A percentile compares a stretch with the other conserved stretches of the same genome.
phyloP scores from a whole-genome alignment of 2,797 vertebrate species.

The Leptoclinus maculatus region DNA sequence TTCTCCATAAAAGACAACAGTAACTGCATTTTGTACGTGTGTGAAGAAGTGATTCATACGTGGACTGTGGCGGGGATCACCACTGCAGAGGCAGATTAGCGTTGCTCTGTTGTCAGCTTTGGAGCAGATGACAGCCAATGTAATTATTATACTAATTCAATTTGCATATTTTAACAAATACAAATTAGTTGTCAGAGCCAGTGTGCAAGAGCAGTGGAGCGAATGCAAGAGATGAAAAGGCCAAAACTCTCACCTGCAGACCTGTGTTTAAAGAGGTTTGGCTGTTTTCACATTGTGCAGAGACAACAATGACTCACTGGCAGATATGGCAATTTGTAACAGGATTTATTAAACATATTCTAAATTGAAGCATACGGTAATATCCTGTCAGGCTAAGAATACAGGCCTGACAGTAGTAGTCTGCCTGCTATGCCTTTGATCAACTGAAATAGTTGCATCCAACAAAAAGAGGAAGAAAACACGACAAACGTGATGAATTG shows the following conservation, averaged over 20 bases:
- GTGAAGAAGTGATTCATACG: conserved; percentile 58
- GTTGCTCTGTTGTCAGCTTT: conserved; percentile 66
- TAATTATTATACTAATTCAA: conserved; percentile 77
- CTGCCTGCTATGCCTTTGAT: conserved; percentile 30
- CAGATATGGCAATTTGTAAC: not conserved
- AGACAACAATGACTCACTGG: conserved; percentile 1
- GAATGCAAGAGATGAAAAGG: conserved; percentile 45
- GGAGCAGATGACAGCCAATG: conserved; percentile 73
- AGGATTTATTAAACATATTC: conserved; percentile 13
- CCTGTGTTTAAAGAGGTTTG: conserved; percentile 1
- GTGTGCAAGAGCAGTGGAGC: conserved; percentile 32
- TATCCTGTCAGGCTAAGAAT: conserved; percentile 34
- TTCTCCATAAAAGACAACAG: conserved; percentile 57
- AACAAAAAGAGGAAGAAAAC: conserved; percentile 13
- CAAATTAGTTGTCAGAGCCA: conserved; percentile 56
- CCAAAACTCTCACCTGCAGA: conserved; percentile 40
- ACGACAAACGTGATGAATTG: conserved; percentile 15
- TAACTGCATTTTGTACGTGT: conserved; percentile 12
- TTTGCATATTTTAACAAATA: conserved; percentile 76
- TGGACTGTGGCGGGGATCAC: conserved; percentile 64
- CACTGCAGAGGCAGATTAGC: conserved; percentile 71
- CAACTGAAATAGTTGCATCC: conserved; percentile 28
- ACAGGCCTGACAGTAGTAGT: not conserved
- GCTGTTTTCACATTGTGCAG: not conserved
- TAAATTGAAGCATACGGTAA: conserved; percentile 15